Conservation (phyloP, 2,888 invertebrate genomes). For the Torymus auratus region DNA sequence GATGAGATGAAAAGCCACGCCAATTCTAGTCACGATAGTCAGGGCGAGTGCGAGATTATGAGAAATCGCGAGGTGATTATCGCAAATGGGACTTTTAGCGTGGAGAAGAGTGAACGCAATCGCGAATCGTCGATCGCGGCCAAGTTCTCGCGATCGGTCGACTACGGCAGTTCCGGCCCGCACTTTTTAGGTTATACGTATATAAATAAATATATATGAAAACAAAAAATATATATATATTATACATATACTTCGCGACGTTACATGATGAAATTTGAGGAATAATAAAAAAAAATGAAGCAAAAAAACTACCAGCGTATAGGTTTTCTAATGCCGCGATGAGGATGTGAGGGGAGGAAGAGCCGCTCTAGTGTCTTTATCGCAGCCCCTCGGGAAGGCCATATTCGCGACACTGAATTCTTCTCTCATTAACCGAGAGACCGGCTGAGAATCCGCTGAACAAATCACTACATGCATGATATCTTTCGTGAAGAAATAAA, state of each 20-base stretch:
- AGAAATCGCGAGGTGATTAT: not conserved
- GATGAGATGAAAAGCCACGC: constrained; percentile 35
- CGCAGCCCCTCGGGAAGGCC: constrained; percentile 30
- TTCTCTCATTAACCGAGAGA: constrained; percentile 29
- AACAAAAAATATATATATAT: constrained; percentile 28
- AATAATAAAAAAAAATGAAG: constrained; percentile 20
- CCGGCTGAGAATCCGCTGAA: constrained; percentile 14
- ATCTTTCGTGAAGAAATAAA: constrained; percentile 11
- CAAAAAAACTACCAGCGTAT: constrained; percentile 5
- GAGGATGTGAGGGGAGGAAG: constrained; percentile 14
- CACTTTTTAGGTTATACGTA: constrained; percentile 57
- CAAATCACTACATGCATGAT: constrained; percentile 34
- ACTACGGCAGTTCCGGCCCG: constrained; percentile 32
- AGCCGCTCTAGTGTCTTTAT: constrained; percentile 36
- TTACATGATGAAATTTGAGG: no score
- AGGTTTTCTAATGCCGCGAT: constrained; percentile 53
- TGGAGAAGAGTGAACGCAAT: not conserved
- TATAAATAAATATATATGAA: constrained; percentile 51
- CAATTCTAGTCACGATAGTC: constrained; percentile 57
- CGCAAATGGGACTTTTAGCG: no score
- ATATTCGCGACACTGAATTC: constrained; percentile 45
- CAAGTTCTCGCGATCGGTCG: constrained; percentile 2
- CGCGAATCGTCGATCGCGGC: constrained; percentile 1
- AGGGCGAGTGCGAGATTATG: constrained; percentile 19
- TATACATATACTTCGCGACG: constrained; percentile 41